These are phyloP conservation scores for Yponomeuta sedellus DNA, from an alignment of 2,888 invertebrate species.

Conservation along the genomic window DNA sequence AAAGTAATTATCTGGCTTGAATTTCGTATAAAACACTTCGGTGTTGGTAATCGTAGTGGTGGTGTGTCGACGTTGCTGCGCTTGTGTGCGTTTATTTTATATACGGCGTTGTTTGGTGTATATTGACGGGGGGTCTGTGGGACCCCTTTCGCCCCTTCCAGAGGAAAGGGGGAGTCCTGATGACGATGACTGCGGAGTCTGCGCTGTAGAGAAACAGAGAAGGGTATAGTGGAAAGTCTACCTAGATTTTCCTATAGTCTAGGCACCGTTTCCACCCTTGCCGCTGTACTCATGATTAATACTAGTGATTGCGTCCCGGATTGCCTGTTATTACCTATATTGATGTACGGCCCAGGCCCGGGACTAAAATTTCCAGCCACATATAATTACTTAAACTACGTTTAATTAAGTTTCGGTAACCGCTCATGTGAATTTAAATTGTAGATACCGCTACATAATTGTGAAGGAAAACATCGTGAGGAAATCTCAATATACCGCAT, in stretches of 20 bases:
- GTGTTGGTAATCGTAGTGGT: slow-evolving; percentile 27
- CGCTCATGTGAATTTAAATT: background rate
- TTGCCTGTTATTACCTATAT: slow-evolving; percentile 36
- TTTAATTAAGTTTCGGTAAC: slow-evolving; percentile 8
- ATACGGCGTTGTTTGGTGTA: slow-evolving; percentile 51
- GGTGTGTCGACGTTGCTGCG: slow-evolving; percentile 23
- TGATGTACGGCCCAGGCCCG: slow-evolving; percentile 21
- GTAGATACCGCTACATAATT: no score
- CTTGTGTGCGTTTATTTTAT: slow-evolving; percentile 58
- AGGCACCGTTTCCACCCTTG: slow-evolving; percentile 28
- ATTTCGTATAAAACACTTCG: slow-evolving; percentile 59
- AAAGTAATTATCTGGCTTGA: slow-evolving; percentile 65
- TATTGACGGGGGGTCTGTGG: slow-evolving; percentile 41
- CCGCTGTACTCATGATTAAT: slow-evolving; percentile 35
- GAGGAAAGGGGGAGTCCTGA: slow-evolving; percentile 31
- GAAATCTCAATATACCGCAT: no score
- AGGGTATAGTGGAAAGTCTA: slow-evolving; percentile 38
- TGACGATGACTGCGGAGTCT: slow-evolving; percentile 67
- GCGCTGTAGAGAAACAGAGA: slow-evolving; percentile 57
- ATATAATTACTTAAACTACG: slow-evolving; percentile 12
- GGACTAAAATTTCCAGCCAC: slow-evolving; percentile 6
- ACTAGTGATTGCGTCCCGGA: slow-evolving; percentile 43
- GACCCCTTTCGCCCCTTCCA: slow-evolving; percentile 26
- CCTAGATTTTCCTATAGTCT: slow-evolving; percentile 28
- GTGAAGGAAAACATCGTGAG: no score